These are phyloP conservation scores for Cecropterus lyciades DNA, from an alignment of 1,140 invertebrate species.

Conservation along the genomic window DNA sequence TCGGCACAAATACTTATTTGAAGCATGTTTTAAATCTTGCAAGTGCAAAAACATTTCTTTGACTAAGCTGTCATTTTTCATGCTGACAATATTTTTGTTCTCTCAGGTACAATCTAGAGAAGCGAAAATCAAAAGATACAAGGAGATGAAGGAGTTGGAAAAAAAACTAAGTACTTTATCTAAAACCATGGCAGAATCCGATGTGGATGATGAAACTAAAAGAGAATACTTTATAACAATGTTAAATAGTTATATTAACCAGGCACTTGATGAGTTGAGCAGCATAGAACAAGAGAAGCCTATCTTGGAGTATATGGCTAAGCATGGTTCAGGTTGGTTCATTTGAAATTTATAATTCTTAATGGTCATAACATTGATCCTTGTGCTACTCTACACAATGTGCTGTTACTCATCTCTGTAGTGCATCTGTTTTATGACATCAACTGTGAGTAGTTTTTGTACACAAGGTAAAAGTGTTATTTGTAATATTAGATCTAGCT, in stretches of 20 bases:
- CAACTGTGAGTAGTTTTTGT: too few species aligned
- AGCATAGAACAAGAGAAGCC: constrained; percentile 89
- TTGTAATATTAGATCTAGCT: too few species aligned
- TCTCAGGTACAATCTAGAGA: constrained; percentile 73
- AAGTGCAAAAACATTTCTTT: too few species aligned
- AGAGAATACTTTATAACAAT: constrained; percentile 93
- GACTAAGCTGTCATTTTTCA: too few species aligned
- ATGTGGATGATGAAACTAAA: constrained; percentile 92
- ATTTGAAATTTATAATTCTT: too few species aligned
- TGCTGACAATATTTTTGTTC: constrained; percentile 30
- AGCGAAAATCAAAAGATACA: constrained; percentile 91
- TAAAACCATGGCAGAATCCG: constrained; percentile 85
- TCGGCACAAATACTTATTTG: too few species aligned
- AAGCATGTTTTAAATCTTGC: too few species aligned
- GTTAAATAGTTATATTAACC: constrained; percentile 90
- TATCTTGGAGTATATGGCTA: constrained; percentile 89
- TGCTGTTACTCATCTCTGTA: too few species aligned
- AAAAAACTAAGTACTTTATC: constrained; percentile 87
- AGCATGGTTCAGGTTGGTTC: constrained; percentile 74
- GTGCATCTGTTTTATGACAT: too few species aligned
- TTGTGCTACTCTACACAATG: too few species aligned
- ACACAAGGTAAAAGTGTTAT: too few species aligned
- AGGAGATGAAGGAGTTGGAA: constrained; percentile 92
- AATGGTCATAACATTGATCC: too few species aligned
- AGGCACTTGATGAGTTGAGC: constrained; percentile 91